These are phyloP conservation scores for Unio delphinus DNA, from an alignment of 2,888 invertebrate genomes.

Conservation along the genomic window DNA sequence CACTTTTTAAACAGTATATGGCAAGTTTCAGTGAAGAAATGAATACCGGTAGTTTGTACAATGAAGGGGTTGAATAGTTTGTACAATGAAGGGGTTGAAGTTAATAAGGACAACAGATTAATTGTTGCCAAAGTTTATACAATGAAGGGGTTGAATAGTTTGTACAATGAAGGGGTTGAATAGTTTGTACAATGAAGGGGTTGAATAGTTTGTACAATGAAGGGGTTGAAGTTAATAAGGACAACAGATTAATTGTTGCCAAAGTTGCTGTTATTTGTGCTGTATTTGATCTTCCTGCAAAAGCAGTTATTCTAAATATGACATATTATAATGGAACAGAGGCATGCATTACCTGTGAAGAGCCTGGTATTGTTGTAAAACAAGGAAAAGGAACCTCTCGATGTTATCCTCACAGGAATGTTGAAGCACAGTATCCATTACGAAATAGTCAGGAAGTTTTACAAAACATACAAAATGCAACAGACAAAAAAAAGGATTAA, in stretches of 20 bases:
- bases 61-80: too few relatives aligned
- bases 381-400: slow-evolving; percentile 16
- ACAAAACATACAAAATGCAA: too few relatives aligned
- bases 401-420: slow-evolving; percentile 15
- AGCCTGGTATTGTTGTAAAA: slow-evolving; percentile 18
- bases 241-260: slow-evolving; percentile 11
- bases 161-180: too few relatives aligned
- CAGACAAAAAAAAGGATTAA: too few relatives aligned
- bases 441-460: slow-evolving; percentile 10
- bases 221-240: too few relatives aligned
- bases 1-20: slow-evolving; percentile 14
- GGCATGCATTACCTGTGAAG: slow-evolving; percentile 31
- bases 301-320: slow-evolving; percentile 31
- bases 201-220: too few relatives aligned
- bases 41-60: too few relatives aligned
- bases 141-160: too few relatives aligned
- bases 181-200: too few relatives aligned
- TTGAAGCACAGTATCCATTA: slow-evolving; percentile 5
- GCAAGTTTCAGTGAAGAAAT: slow-evolving; percentile 8
- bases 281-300: slow-evolving; percentile 28
- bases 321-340: slow-evolving; percentile 21
- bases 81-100: slow-evolving; percentile 15
- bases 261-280: slow-evolving; percentile 19
- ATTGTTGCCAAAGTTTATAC: too few relatives aligned
- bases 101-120: slow-evolving; percentile 6